Conservation (phyloP, 2,888 invertebrate species). For the Melinaea marsaeus region DNA sequence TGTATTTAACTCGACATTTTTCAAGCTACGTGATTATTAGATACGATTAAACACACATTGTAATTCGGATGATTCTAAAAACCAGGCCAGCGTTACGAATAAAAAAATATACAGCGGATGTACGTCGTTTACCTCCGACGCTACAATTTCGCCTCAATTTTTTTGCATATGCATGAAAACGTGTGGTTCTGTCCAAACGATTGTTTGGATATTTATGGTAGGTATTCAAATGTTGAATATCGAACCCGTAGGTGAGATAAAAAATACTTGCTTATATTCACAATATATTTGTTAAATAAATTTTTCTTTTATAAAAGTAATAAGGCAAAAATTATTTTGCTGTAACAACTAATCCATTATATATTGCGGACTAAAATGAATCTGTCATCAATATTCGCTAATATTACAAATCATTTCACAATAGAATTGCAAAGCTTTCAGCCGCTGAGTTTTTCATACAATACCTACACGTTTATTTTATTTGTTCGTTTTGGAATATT, state of each 20-base stretch:
- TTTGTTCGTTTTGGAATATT: constrained; percentile 22
- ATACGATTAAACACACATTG: not conserved
- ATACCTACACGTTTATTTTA: constrained; percentile 13
- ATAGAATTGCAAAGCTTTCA: constrained; percentile 13
- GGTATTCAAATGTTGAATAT: constrained; percentile 3
- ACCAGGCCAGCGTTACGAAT: not conserved
- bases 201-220: constrained; percentile 3
- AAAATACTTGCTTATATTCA: not conserved
- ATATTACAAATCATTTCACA: constrained; percentile 3
- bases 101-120: not conserved
- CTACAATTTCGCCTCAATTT: constrained; percentile 1
- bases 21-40: not conserved
- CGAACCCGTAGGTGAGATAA: not conserved
- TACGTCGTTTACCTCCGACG: constrained; percentile 1
- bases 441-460: not conserved
- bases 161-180: constrained; percentile 8
- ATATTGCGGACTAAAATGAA: not conserved
- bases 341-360: too few relatives aligned
- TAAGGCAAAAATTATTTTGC: too few relatives aligned
- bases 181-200: constrained; percentile 1
- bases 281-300: not conserved
- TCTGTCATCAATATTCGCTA: not conserved
- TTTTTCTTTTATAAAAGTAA: not conserved
- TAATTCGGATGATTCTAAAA: not conserved
- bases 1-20: not conserved